phyloP scores from a whole-genome alignment of 2,888 invertebrate genomes.

The Achlya flavicornis region DNA sequence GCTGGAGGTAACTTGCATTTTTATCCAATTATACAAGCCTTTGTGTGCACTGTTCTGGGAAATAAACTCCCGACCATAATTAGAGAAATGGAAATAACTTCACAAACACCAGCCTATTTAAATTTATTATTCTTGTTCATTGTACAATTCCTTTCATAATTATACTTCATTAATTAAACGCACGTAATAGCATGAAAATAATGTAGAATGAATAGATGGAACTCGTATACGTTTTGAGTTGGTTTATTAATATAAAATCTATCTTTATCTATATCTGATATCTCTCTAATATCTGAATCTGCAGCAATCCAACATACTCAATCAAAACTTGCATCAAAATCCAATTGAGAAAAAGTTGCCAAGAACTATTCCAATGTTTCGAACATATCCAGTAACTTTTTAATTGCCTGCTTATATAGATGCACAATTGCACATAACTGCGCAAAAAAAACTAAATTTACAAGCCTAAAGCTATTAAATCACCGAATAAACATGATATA shows the following conservation, averaged over 20 bases:
- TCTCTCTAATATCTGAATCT: not conserved
- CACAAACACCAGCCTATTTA: conserved; percentile 26
- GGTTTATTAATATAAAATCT: no score
- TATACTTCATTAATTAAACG: not conserved
- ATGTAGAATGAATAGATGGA: not conserved
- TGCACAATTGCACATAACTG: conserved; percentile 1
- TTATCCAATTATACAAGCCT: conserved; percentile 47
- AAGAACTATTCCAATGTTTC: not conserved
- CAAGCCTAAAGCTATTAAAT: not conserved
- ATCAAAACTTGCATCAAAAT: not conserved
- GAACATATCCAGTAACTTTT: not conserved
- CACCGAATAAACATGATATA: conserved; percentile 33
- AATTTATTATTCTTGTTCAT: conserved; percentile 1
- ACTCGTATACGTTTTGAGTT: no score
- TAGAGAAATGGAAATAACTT: conserved; percentile 33
- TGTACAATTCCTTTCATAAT: conserved; percentile 8
- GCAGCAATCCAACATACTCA: not conserved
- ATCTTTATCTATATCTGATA: no score
- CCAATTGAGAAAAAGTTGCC: not conserved
- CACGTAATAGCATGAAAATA: not conserved
- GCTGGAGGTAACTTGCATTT: conserved; percentile 43
- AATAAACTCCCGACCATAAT: conserved; percentile 35
- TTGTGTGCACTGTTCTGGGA: conserved; percentile 36
- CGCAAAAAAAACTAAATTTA: not conserved
- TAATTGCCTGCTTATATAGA: not conserved